phyloP scores from a whole-genome alignment of 2,113 vertebrate species.

The Puffinus mauretanicus region DNA sequence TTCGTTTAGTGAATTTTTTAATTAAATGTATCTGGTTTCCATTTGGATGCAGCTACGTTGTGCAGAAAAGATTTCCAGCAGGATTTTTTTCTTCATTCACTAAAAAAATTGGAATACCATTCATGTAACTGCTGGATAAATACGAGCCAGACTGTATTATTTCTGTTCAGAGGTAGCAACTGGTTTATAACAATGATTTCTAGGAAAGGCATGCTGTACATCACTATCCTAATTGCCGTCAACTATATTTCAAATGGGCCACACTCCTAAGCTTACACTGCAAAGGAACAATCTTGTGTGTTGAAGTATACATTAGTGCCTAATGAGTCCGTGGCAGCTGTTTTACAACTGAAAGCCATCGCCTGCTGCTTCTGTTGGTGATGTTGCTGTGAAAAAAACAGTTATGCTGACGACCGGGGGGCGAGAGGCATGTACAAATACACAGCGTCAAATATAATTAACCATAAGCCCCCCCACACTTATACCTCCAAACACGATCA shows the following conservation, averaged over 20 bases:
- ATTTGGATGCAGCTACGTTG: background rate
- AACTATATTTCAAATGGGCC: background rate
- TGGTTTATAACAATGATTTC: background rate
- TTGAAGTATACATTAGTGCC: background rate
- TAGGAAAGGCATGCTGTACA: background rate
- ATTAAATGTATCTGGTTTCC: background rate
- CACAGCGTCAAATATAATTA: background rate
- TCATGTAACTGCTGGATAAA: background rate
- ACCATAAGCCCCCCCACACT: background rate
- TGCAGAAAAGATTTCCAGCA: background rate
- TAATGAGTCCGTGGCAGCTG: slow-evolving; percentile 24
- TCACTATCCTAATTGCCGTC: background rate
- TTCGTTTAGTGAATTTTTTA: background rate
- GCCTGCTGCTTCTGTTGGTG: slow-evolving; percentile 30
- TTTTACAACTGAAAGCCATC: background rate
- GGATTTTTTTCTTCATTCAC: background rate
- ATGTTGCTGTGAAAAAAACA: background rate
- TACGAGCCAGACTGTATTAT: background rate
- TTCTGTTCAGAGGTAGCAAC: background rate
- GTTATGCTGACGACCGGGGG: background rate
- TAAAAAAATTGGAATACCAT: background rate
- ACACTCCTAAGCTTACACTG: background rate
- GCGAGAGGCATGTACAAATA: background rate
- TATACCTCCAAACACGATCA: background rate
- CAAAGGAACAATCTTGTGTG: background rate